Percentiles rank a stretch among this genome's conserved stretches.
phyloP scores from a whole-genome alignment of 2,888 invertebrate species.

The Watsonalla cultraria region DNA sequence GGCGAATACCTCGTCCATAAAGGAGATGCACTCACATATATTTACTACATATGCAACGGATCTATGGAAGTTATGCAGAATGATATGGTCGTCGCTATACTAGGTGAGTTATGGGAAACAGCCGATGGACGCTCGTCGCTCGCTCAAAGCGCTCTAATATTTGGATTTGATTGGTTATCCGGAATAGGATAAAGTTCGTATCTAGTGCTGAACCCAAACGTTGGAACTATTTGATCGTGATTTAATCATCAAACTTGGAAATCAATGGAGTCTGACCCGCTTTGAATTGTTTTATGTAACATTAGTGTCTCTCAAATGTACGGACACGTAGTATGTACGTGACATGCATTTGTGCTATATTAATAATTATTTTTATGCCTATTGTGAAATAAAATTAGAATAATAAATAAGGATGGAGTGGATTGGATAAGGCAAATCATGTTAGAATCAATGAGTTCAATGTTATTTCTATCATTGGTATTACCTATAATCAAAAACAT shows the following conservation, averaged over 20 bases:
- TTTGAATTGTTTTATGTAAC: too few relatives aligned
- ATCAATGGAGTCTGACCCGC: too few relatives aligned
- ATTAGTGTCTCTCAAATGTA: too few relatives aligned
- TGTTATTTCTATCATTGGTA: too few relatives aligned
- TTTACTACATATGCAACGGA: slow-evolving; percentile 97
- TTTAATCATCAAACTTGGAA: neutral
- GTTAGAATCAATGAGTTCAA: too few relatives aligned
- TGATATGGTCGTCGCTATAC: slow-evolving; percentile 97
- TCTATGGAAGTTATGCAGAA: slow-evolving; percentile 98
- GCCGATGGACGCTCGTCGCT: neutral
- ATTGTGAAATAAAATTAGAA: too few relatives aligned
- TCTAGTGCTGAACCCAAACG: neutral
- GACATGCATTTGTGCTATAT: too few relatives aligned
- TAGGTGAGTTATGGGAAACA: slow-evolving; percentile 82
- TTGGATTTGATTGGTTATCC: neutral
- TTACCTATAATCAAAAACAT: too few relatives aligned
- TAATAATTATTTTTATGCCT: too few relatives aligned
- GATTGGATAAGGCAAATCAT: too few relatives aligned
- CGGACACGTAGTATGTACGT: too few relatives aligned
- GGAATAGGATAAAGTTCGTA: neutral
- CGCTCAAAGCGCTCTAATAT: neutral
- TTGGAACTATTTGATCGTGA: neutral
- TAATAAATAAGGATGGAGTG: too few relatives aligned
- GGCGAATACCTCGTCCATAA: slow-evolving; percentile 96
- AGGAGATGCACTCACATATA: slow-evolving; percentile 95